Evolutionary conservation across 2,888 invertebrate genomes (phyloP).

Genomic region (Mylabris sibirica): DNA sequence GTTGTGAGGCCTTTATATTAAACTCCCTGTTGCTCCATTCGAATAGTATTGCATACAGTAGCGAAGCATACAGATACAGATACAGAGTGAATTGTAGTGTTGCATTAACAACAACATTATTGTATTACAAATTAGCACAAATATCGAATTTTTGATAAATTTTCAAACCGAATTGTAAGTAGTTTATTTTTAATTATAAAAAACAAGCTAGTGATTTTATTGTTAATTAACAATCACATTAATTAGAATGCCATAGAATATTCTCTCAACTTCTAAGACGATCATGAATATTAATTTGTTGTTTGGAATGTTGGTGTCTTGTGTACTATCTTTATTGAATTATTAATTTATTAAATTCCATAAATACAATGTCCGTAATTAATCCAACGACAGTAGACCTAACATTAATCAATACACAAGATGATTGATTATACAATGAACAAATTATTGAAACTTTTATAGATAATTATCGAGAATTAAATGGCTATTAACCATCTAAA

Average conservation of each 20-base stretch:
- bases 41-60: slow-evolving; percentile 8
- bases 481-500: no score
- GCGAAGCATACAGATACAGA: not conserved
- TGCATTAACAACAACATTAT: not conserved
- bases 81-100: slow-evolving; percentile 4
- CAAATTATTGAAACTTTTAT: not conserved
- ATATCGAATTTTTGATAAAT: not conserved
- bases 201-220: no score
- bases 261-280: slow-evolving; percentile 23
- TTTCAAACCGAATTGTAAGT: not conserved
- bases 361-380: slow-evolving; percentile 30
- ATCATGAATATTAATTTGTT: slow-evolving; percentile 30
- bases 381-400: slow-evolving; percentile 20
- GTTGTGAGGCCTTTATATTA: slow-evolving; percentile 25
- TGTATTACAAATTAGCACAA: not conserved
- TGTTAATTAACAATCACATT: not conserved
- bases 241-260: not conserved
- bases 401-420: slow-evolving; percentile 24
- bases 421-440: not conserved
- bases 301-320: not conserved
- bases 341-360: slow-evolving; percentile 29
- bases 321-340: slow-evolving; percentile 1
- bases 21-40: slow-evolving; percentile 29
- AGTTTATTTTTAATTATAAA: not conserved
- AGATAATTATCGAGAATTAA: not conserved